Evolutionary conservation across 2,888 invertebrate species (phyloP).

Genomic region (Brachyptera putata): DNA sequence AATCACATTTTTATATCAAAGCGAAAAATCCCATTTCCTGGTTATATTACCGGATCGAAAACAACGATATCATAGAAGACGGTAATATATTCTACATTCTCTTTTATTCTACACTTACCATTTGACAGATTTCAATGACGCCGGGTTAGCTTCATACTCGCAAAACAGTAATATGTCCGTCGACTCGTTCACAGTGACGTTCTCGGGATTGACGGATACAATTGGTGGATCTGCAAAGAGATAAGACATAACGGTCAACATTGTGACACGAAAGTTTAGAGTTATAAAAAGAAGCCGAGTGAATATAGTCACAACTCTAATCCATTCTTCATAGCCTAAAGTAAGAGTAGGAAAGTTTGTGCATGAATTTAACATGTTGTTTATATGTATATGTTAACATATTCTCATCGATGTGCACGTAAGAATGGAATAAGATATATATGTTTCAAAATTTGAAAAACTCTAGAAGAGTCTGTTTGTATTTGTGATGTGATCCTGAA

Average conservation of each 20-base stretch:
- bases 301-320: background rate
- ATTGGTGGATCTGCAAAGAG: conserved; percentile 74
- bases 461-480: too few species aligned
- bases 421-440: background rate
- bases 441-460: background rate
- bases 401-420: too few species aligned
- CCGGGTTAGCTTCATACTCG: conserved; percentile 82
- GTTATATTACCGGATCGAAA: too few species aligned
- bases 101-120: conserved; percentile 79
- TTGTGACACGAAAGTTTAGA: background rate
- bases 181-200: conserved; percentile 74
- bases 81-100: too few species aligned
- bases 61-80: too few species aligned
- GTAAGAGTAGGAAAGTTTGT: too few species aligned
- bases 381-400: too few species aligned
- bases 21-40: too few species aligned
- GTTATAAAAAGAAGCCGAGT: background rate
- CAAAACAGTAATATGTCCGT: conserved; percentile 71
- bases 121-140: conserved; percentile 65
- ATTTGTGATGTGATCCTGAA: too few species aligned
- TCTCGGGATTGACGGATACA: conserved; percentile 67
- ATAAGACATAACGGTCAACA: background rate
- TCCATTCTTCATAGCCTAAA: too few species aligned
- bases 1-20: too few species aligned
- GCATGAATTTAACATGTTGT: too few species aligned